phyloP scores from a whole-genome alignment of 2,888 invertebrate genomes.

The Cyclophora punctaria region DNA sequence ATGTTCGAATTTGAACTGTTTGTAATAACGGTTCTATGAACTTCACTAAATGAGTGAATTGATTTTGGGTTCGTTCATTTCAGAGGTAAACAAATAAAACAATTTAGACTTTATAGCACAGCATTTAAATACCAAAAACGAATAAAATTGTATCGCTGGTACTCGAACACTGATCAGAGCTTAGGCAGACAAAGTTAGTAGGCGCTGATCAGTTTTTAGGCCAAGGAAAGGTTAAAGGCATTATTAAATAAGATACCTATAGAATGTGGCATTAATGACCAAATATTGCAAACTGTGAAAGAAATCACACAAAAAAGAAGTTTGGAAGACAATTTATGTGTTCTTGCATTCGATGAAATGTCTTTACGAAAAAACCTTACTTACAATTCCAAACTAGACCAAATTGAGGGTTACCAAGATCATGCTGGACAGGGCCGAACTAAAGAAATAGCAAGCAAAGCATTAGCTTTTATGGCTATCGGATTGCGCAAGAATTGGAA shows the following conservation, averaged over 20 bases:
- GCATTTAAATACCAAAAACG: too few relatives aligned
- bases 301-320: constrained; percentile 4
- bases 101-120: too few relatives aligned
- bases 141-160: too few relatives aligned
- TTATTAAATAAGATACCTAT: constrained; percentile 18
- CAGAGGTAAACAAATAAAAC: too few relatives aligned
- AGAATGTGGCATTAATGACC: constrained; percentile 13
- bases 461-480: constrained; percentile 18
- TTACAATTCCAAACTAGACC: constrained; percentile 11
- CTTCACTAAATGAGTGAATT: too few relatives aligned
- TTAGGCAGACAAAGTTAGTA: too few relatives aligned
- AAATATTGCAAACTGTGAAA: constrained; percentile 13
- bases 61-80: too few relatives aligned
- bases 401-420: constrained; percentile 15
- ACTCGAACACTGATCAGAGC: too few relatives aligned
- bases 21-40: too few relatives aligned
- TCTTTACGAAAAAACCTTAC: constrained; percentile 11
- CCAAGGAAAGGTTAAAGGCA: too few relatives aligned
- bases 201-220: too few relatives aligned
- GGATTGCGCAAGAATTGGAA: constrained; percentile 15
- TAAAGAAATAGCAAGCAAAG: constrained; percentile 9
- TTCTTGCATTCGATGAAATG: constrained; percentile 17
- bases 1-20: too few relatives aligned
- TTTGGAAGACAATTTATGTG: constrained; percentile 4
- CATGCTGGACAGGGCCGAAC: constrained; percentile 13